Evolutionary conservation across 2,797 vertebrate genomes (phyloP).

Genomic region (Halcyon smyrnensis): DNA sequence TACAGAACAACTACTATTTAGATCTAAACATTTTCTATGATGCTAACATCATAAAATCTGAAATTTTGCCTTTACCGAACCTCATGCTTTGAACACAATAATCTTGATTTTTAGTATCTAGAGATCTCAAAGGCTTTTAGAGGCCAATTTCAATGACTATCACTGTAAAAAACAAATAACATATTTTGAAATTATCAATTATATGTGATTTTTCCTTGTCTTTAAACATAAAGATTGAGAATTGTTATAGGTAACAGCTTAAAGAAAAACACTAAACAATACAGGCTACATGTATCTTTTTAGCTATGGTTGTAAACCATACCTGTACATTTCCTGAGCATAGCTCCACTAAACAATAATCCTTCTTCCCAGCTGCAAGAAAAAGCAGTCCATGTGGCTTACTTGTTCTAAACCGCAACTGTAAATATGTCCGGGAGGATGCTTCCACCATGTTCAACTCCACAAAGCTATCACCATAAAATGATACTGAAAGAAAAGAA

Average conservation of each 20-base stretch:
- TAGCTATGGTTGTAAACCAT: background rate
- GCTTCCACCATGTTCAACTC: slow-evolving; percentile 82
- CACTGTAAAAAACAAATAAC: background rate
- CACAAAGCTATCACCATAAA: slow-evolving; percentile 92
- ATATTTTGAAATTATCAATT: background rate
- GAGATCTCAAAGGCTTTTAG: background rate
- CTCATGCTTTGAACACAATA: background rate
- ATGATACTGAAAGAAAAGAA: slow-evolving; percentile 82
- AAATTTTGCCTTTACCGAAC: background rate
- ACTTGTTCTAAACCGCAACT: slow-evolving; percentile 87
- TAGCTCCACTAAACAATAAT: slow-evolving; percentile 87
- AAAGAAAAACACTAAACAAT: background rate
- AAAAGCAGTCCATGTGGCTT: slow-evolving; percentile 88
- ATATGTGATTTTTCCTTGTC: background rate
- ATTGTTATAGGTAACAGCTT: background rate
- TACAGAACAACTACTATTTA: background rate
- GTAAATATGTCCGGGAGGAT: slow-evolving; percentile 81
- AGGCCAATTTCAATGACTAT: background rate
- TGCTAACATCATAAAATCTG: background rate
- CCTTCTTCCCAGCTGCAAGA: slow-evolving; percentile 85
- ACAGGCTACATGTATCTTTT: background rate
- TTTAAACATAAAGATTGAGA: background rate
- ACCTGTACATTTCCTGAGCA: slow-evolving; percentile 85
- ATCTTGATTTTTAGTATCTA: background rate
- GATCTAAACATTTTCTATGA: background rate